Evolutionary conservation across 2,888 invertebrate species (phyloP), one percentile per base, ranked within the genome.

Genomic region (Cabera pusaria): DNA sequence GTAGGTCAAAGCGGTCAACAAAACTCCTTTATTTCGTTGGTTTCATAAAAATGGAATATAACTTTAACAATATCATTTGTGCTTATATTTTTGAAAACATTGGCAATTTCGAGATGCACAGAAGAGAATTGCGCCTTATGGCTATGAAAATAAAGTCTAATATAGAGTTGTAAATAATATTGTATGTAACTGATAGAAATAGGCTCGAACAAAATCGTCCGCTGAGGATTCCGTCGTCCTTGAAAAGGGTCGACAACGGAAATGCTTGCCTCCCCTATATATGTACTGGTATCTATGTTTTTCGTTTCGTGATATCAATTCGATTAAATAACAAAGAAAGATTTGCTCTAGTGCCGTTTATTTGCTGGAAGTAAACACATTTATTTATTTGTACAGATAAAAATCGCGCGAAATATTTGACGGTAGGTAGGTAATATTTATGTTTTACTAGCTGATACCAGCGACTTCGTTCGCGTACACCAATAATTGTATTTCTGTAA

Each of bases 181-280:
- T 40, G 27, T 35, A 29, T 44, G 41, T 44, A 48, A 48, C 42
- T 51, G 42, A 48, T 40, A 50, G 44, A 48, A 49, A 48, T 49
- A 46, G 39, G 48, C 33, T 39, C 33, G 45, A 44, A 43, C 52
- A 52, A 52, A 56, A 47, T 58, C 52, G 43, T 53, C 57, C 59
- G 49, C 48, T 23, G 56, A 63, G 62, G 59, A 61, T 65, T 64
- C 56, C 44, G 48, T 38, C 59, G 54, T 56, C 62, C 62, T 62
- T 64, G 65, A 66, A 66, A 69, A 69, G 67, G 71, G 66, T 67
- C 52, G 59, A 63, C 60, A 60, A 55, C 48, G 38, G 55, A 59
- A 64, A 56, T 53, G 60, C 56, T 67, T 60, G 52, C 50, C 52
- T 56, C 49, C 49, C 38, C 50, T 51, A 49, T 49, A 53, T 42